Evolutionary conservation across 2,797 vertebrate species (phyloP), one percentile per base, ranked within the genome.

Genomic region (Malacoctenus gilli): DNA sequence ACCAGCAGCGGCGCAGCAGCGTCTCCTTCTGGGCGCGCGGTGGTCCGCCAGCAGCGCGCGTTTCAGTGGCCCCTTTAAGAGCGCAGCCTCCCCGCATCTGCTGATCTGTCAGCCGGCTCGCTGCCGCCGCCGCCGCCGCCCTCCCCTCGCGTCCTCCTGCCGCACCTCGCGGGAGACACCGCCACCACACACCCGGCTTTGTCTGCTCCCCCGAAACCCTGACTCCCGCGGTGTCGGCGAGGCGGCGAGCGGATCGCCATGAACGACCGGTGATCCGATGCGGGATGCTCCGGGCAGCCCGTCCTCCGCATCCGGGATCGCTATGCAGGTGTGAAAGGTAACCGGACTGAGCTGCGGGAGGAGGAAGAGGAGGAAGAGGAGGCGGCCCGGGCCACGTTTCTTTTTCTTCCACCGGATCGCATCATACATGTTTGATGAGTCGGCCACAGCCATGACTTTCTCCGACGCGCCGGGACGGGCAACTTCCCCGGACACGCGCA

Each of bases 51-150:
- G 1, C 30, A 32, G 8, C 9, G 9, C 1, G 4, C 25, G 11
- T 16, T 2, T n/a, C 35, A 7, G 57, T 31, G 79, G 82, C 51
- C 83, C 62, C 85, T 87, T 89, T 89, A 87, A 89, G 82, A 72
- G 39, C 4, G 30, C 36, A 43, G 66, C 42, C 30, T 56, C 23
- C 13, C 42, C 21, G 51, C 2, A 68, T 79, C 80, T 83, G 77
- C 84, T 77, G 77, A 80, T 85, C 71, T 37, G 75, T 70, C 72
- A 60, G 70, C 62, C 54, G 72, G 82, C 70, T 43, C 68, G 63
- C 62, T 40, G 58, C 74, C 74, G 35, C 30, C 30, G 9, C 61
- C 75, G 58, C 74, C 74, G 35, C 30, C 30, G 9, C 61, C 75
- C 64, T 70, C 25, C 49, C 40, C 12, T 40, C 68, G 13, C 41